Conservation (phyloP, 2,113 vertebrate species). For the Grammomys dolichurus region DNA sequence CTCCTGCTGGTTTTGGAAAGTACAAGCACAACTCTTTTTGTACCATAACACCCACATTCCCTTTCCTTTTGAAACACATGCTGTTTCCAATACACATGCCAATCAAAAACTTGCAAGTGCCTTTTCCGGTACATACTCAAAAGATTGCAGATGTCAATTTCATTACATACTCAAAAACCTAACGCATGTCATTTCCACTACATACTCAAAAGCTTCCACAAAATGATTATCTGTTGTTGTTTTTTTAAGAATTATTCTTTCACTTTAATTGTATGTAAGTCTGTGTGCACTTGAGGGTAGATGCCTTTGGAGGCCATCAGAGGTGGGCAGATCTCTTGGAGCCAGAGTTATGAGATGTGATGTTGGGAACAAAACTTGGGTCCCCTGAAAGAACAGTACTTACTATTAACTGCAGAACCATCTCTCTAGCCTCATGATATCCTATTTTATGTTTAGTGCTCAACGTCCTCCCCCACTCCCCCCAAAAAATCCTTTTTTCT, state of each 20-base stretch:
- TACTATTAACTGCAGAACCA: background rate
- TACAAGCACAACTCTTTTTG: no score
- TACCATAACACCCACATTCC: no score
- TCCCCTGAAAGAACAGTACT: background rate
- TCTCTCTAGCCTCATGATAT: background rate
- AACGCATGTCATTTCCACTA: background rate
- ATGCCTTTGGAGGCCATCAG: background rate
- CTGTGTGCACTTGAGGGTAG: background rate
- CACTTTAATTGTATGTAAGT: background rate
- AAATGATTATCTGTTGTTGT: no score
- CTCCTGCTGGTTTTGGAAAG: no score
- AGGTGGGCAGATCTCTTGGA: background rate
- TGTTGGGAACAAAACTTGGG: background rate
- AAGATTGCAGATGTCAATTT: no score
- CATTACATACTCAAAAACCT: no score
- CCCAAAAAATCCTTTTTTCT: slow-evolving; percentile 8
- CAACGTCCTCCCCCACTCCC: background rate
- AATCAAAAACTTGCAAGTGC: no score
- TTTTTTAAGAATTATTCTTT: background rate
- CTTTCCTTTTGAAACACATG: no score
- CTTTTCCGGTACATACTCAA: no score
- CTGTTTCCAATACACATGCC: no score
- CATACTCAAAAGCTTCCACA: no score
- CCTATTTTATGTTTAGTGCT: background rate
- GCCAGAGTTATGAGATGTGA: background rate